phyloP scores from a whole-genome alignment of 2,888 invertebrate genomes.

The Tinea trinotella region DNA sequence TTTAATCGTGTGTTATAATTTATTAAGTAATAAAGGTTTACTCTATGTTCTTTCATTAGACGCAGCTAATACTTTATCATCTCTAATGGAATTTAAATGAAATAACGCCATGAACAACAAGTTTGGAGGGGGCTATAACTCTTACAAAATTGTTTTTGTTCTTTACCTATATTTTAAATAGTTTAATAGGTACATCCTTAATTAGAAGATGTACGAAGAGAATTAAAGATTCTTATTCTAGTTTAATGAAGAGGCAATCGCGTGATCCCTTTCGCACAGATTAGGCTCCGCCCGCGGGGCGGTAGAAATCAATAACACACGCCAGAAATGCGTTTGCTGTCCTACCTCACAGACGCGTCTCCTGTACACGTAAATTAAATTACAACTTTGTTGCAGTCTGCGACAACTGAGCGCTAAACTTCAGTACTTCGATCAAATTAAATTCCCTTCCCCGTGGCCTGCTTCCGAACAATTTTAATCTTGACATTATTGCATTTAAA shows the following conservation, averaged over 20 bases:
- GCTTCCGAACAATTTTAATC: conserved; percentile 4
- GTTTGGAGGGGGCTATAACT: conserved; percentile 42
- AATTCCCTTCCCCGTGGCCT: background rate
- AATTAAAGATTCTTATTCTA: conserved; percentile 62
- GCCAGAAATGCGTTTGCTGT: conserved; percentile 67
- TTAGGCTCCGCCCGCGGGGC: conserved; percentile 65
- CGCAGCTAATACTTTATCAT: background rate
- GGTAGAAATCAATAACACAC: conserved; percentile 69
- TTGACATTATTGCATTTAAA: conserved; percentile 9
- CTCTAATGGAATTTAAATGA: conserved; percentile 9
- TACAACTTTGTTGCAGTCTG: conserved; percentile 3
- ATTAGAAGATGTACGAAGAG: conserved; percentile 60
- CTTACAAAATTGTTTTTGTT: conserved; percentile 55
- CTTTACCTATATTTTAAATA: conserved; percentile 67
- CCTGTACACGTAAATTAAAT: conserved; percentile 7
- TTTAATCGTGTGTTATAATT: conserved; percentile 12
- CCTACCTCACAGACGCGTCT: conserved; percentile 57
- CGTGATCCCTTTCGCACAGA: conserved; percentile 68
- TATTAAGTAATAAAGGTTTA: conserved; percentile 6
- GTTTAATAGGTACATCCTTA: conserved; percentile 70
- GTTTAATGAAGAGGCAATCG: conserved; percentile 64
- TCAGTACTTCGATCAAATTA: conserved; percentile 4
- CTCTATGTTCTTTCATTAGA: background rate
- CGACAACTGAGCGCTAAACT: background rate
- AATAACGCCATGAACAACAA: background rate